Base-by-base conservation (phyloP, 2,888 invertebrate genomes). In the Parascotia fuliginaria region DNA sequence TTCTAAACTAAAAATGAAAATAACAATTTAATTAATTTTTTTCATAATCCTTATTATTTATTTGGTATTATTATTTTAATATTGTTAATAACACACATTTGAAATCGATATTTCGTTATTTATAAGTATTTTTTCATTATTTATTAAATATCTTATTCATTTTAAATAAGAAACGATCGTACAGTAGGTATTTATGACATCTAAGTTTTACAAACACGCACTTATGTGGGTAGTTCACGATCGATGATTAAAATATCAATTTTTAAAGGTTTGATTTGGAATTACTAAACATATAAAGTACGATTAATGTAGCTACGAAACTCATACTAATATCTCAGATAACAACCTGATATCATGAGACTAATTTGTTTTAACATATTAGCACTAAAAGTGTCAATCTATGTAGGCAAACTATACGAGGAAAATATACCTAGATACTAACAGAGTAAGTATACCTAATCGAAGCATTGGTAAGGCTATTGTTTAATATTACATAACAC, bases 401-500 rank as follows among this genome's bases (percentile, higher is more conserved):
- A 47, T 42, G 19, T 37, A 27, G 27, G n/a, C 39, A 43, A 52
- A 32, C 32, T 53, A 38, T n/a, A 9, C 14, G 6, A 9, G 0
- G n/a, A 49, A 45, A 48, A 48, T 24, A 42, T 12, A 38, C 40
- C 22, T 45, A 29, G 28, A 27, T 28, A 47, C 45, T 39, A 36
- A 49, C 31, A 48, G 41, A 60, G 31, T 34, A 43, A 60, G 31
- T 34, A 13, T 24, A 36, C 36, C 33, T 50, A 47, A 60, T 46
- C 15, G 22, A 22, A 46, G 29, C 28, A 24, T n/a, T 13, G 31
- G 19, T 19, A 14, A n/a, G n/a, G 31, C 12, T 13, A 31, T 11
- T 9, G 34, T 16, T 29, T n/a, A 24, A 24, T 24, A 0, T 9
- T 2, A 16, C 14, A 16, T 15, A 31, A 32, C 24, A 11, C 31